Evolutionary conservation across 2,888 invertebrate genomes (phyloP).

Genomic region (Meghimatium bilineatum): DNA sequence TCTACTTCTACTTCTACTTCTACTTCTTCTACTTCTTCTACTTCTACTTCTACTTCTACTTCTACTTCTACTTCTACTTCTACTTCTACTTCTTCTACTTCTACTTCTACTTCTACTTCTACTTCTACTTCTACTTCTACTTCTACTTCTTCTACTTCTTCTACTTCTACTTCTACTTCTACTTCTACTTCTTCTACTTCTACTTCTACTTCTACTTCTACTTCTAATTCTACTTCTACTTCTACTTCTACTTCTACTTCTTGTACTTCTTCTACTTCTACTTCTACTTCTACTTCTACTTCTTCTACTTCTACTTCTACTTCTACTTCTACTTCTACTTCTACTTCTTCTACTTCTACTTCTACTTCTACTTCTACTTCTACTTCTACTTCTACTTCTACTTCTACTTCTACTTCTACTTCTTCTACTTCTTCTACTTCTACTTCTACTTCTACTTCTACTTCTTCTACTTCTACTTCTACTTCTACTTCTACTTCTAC

Average conservation of each 20-base stretch:
- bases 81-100: not conserved
- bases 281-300: conserved; percentile 26
- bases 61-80: not conserved
- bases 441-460: not conserved
- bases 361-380: conserved; percentile 7
- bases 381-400: not conserved
- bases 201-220: not conserved
- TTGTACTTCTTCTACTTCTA: not conserved
- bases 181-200: not conserved
- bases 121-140: not conserved
- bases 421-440: conserved; percentile 8
- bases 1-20: not conserved
- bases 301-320: conserved; percentile 15
- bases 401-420: not conserved
- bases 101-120: not conserved
- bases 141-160: not conserved
- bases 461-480: not conserved
- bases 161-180: not conserved
- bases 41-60: not conserved
- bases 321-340: conserved; percentile 18
- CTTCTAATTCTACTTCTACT: too few relatives aligned
- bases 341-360: conserved; percentile 7
- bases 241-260: not conserved
- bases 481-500: not conserved
- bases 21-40: not conserved